These are phyloP conservation scores for Apteryx owenii DNA, from an alignment of 2,113 vertebrate genomes.

Conservation along the genomic window DNA sequence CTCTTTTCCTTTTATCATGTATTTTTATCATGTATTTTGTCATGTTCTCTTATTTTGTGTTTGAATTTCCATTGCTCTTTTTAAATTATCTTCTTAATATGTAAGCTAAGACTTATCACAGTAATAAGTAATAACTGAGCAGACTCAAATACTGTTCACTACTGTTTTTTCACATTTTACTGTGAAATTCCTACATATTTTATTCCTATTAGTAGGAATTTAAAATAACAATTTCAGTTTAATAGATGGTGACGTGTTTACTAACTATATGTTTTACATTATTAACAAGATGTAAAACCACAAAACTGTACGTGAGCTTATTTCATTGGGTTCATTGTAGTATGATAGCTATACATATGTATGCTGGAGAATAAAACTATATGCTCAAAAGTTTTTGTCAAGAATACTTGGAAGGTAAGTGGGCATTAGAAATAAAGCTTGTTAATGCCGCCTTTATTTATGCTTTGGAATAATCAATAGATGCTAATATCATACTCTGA, in stretches of 20 bases:
- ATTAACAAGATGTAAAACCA: not conserved
- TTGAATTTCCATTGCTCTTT: not conserved
- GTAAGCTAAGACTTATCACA: not conserved
- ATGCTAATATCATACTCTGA: not conserved
- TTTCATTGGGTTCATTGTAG: not conserved
- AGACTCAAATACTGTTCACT: not conserved
- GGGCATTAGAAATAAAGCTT: not conserved
- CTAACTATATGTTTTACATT: not conserved
- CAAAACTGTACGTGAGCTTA: not conserved
- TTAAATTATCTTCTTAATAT: not conserved
- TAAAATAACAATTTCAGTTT: not conserved
- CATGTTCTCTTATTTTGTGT: not conserved
- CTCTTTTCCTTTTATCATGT: not conserved
- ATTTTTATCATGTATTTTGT: not conserved
- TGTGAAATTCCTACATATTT: not conserved
- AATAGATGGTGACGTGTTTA: not conserved
- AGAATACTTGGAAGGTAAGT: not conserved
- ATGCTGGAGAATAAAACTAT: not conserved
- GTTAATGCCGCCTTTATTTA: not conserved
- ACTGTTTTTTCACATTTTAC: not conserved
- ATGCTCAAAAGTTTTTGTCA: not conserved
- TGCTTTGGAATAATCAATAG: not conserved
- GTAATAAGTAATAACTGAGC: not conserved
- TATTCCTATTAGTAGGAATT: not conserved
- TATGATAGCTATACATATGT: rapidly evolving